Evolutionary conservation across 2,888 invertebrate species (phyloP).

Genomic region (Athrips mouffetella): DNA sequence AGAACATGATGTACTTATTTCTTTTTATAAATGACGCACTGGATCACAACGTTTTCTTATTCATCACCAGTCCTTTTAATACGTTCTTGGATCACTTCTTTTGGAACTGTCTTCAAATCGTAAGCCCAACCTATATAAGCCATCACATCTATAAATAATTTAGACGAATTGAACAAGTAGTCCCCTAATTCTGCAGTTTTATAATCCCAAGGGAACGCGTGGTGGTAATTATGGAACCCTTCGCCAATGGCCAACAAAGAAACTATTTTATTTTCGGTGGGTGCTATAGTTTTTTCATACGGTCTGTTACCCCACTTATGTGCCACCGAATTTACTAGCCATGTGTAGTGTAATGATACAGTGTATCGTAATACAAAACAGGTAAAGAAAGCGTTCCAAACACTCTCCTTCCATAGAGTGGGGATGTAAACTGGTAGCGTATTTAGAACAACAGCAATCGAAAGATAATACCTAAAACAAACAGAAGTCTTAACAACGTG

Average conservation of each 20-base stretch:
- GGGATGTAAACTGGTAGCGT: slow-evolving; percentile 85
- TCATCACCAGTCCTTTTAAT: slow-evolving; percentile 43
- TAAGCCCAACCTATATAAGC: slow-evolving; percentile 55
- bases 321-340: slow-evolving; percentile 80
- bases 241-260: slow-evolving; percentile 30
- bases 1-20: too few species aligned
- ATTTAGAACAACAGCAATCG: slow-evolving; percentile 87
- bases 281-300: slow-evolving; percentile 45
- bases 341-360: slow-evolving; percentile 65
- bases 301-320: slow-evolving; percentile 65
- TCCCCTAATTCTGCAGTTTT: slow-evolving; percentile 34
- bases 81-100: slow-evolving; percentile 40
- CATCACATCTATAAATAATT: slow-evolving; percentile 75
- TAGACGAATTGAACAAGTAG: slow-evolving; percentile 56
- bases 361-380: slow-evolving; percentile 81
- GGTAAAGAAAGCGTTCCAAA: slow-evolving; percentile 81
- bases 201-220: slow-evolving; percentile 77
- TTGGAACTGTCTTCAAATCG: slow-evolving; percentile 82
- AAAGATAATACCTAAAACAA: slow-evolving; percentile 82
- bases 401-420: slow-evolving; percentile 86
- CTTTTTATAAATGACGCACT: too few species aligned
- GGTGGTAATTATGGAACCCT: slow-evolving; percentile 80
- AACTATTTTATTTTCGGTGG: slow-evolving; percentile 26
- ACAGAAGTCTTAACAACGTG: slow-evolving; percentile 8
- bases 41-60: too few species aligned